Evolutionary conservation across 2,888 invertebrate species (phyloP), one percentile per base, ranked within the genome.

Genomic region (Spatulosminthurus flaviceps): DNA sequence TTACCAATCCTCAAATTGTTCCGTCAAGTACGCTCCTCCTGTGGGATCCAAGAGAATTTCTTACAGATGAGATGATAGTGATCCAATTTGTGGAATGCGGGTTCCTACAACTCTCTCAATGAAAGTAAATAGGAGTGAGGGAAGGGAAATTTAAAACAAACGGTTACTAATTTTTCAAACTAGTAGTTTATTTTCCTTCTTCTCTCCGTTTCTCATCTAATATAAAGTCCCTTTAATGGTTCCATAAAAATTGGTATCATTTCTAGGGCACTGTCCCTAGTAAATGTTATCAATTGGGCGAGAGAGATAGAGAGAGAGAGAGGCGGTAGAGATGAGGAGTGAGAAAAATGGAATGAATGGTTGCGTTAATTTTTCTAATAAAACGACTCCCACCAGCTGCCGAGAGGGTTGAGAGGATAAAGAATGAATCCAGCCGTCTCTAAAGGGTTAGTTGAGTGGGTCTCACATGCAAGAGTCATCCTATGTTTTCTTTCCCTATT

Each of bases 321-420:
- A 24, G 21, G 26, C 22, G 64, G 64, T n/a, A n/a, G n/a, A n/a
- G n/a, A n/a, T n/a, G 64, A 22, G 26, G 16, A 22, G 64, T 24
- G 64, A 64, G 64, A 64, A 64, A 64, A 64, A 64, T 64, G 22
- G 64, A 64, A 64, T 73, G 60, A 73, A 73, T 29, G 73, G 61
- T 11, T 28, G 60, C 26, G 60, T 73, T 73, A 73, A 73, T 73
- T 73, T 61, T 73, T 73, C 60, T 73, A 73, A 73, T 73, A 60
- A 73, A 60, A 73, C 51, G 60, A 60, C 13, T 51, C 51, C 5
- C 16, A 73, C 60, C 73, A 73, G 73, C 73, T 73, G 73, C n/a
- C 51, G 72, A n/a, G n/a, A 43, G 26, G 72, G 24, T 9, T 22
- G 72, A 41, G 51, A 51, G 26, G 51, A 73, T 73, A 73, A 73